Evolutionary conservation across 2,113 vertebrate genomes (phyloP), one percentile per base, ranked within the genome.

Genomic region (Mellivora capensis): DNA sequence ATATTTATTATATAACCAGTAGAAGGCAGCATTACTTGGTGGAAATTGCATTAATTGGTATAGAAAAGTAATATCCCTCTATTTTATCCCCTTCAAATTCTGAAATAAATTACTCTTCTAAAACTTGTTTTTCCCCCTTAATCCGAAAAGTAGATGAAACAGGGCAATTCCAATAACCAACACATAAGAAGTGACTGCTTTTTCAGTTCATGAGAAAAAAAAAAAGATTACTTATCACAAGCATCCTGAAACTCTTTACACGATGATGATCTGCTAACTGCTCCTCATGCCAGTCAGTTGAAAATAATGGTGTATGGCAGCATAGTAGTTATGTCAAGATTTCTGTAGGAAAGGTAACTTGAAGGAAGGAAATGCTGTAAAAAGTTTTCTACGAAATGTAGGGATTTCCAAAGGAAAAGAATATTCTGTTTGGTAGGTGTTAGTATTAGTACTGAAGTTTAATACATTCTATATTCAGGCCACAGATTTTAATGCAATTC

Each of bases 401-500:
- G 10, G 34, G 47, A 86, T 59, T 96, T 5, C 57, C 71, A 91
- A 76, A 6, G 49, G 20, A 29, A 89, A 97, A 77, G 3, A 54
- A 86, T 89, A 86, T 52, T 89, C 86, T 25, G 20, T n/a, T 94
- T 77, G 25, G 84, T 61, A 88, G 88, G 91, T 88, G 62, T 54
- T 77, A 90, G 2, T 39, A 61, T 89, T 77, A 93, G 96, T 85
- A 91, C 86, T 90, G 72, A 90, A 97, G 12, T 93, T 69, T 67
- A 95, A 72, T 86, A 29, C 13, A 86, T 86, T 89, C 21, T 9
- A 59, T 59, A 88, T 86, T 52, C 13, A 95, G 83, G 14, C 6
- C 61, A 92, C 13, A 97, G n/a, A 89, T 81, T 76, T 86, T 77
- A 83, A 87, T n/a, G 52, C 12, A 91, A 82, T 34, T 12, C 42